A percentile compares a stretch with the other conserved stretches of the same genome.
Conservation (phyloP, 2,797 vertebrate genomes). For the Crocidura indochinensis region DNA sequence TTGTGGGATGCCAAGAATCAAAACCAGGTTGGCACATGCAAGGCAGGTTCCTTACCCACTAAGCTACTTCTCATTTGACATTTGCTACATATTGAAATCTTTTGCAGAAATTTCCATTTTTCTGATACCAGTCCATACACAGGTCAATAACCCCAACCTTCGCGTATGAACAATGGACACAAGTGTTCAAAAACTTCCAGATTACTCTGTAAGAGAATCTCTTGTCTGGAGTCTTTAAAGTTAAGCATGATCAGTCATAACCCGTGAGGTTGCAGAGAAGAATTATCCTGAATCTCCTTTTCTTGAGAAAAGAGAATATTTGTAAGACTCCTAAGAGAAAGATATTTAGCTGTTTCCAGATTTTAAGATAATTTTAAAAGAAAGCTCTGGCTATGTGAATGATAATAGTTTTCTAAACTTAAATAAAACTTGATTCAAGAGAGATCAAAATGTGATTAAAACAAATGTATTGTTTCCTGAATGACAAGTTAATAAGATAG, state of each 20-base stretch:
- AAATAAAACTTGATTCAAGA: conserved; percentile 49
- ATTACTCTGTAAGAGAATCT: background rate
- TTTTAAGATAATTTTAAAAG: too few relatives aligned
- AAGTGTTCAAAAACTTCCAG: background rate
- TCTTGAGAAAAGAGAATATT: conserved; percentile 44
- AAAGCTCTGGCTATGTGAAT: background rate
- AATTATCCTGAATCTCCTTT: background rate
- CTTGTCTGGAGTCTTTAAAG: background rate
- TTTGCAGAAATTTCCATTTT: background rate
- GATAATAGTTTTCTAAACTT: conserved; percentile 48
- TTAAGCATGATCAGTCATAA: background rate
- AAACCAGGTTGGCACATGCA: too few relatives aligned
- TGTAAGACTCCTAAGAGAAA: too few relatives aligned
- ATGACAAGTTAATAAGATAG: conserved; percentile 36
- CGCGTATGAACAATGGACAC: background rate
- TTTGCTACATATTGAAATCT: background rate
- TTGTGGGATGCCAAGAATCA: too few relatives aligned
- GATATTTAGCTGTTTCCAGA: too few relatives aligned
- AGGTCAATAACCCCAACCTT: conserved; percentile 12
- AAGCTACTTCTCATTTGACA: background rate
- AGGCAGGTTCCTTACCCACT: too few relatives aligned
- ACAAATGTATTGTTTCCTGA: background rate
- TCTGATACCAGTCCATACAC: background rate
- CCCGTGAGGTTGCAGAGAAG: background rate
- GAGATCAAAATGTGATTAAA: conserved; percentile 51